Conservation (phyloP, 1,140 invertebrate genomes). For the Philotrypesis tridentata region DNA sequence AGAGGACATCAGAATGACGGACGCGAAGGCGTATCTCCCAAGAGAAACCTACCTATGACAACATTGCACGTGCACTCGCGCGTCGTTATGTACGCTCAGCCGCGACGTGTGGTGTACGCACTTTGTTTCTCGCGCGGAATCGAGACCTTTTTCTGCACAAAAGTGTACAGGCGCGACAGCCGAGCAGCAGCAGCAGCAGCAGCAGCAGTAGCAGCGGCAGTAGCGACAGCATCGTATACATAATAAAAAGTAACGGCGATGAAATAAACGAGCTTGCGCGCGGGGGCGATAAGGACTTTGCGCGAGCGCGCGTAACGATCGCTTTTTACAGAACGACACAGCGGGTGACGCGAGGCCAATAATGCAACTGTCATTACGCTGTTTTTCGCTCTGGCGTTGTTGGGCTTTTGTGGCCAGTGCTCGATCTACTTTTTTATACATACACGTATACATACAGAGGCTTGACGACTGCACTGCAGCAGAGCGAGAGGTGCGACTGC, state of each 20-base stretch:
- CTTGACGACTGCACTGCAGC: neutral
- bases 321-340: slow-evolving; percentile 45
- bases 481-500: neutral
- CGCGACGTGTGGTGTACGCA: neutral
- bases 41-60: too few species aligned
- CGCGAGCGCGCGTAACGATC: slow-evolving; percentile 47
- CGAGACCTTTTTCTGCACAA: neutral
- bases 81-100: neutral
- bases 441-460: neutral
- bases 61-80: slow-evolving; percentile 21
- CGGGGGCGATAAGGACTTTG: slow-evolving; percentile 53
- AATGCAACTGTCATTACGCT: slow-evolving; percentile 10
- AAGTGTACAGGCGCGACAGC: neutral
- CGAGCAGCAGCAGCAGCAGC: neutral
- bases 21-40: too few species aligned
- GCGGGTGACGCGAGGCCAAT: slow-evolving; percentile 13
- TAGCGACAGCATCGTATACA: neutral
- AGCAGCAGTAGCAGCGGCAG: neutral
- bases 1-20: too few species aligned
- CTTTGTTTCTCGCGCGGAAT: neutral
- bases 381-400: neutral
- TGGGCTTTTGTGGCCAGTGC: neutral
- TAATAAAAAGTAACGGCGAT: slow-evolving; percentile 56
- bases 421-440: neutral
- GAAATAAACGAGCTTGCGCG: slow-evolving; percentile 53